These are phyloP conservation scores for Seira sanloemensis DNA, from an alignment of 2,888 invertebrate species.

Conservation along the genomic window DNA sequence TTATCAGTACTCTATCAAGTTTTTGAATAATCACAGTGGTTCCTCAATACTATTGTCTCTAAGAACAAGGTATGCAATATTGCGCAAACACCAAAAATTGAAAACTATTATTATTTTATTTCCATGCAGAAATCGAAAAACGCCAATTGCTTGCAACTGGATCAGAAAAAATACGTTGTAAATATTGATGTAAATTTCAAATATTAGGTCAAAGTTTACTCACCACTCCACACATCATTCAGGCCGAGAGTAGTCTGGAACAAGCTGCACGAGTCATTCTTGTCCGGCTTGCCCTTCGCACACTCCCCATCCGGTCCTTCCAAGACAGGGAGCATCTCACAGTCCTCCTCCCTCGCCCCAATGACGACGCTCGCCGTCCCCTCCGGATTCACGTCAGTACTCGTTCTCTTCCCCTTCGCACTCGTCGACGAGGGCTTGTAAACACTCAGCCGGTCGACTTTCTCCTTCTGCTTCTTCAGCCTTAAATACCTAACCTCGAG, in stretches of 20 bases:
- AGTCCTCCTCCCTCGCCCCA: conserved; percentile 17
- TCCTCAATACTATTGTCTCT: too few relatives aligned
- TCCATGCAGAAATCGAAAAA: too few relatives aligned
- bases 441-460: conserved; percentile 6
- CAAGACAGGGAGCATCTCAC: conserved; percentile 38
- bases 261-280: conserved; percentile 33
- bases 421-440: conserved; percentile 3
- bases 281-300: conserved; percentile 61
- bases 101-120: too few relatives aligned
- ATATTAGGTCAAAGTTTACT: not conserved
- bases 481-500: conserved; percentile 7
- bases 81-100: too few relatives aligned
- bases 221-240: conserved; percentile 30
- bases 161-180: not conserved
- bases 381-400: conserved; percentile 27
- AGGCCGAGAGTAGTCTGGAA: conserved; percentile 33
- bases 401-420: not conserved
- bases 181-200: not conserved
- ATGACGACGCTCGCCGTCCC: conserved; percentile 15
- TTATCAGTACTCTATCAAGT: too few relatives aligned
- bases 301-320: conserved; percentile 51
- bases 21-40: too few relatives aligned
- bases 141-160: too few relatives aligned
- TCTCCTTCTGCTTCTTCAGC: conserved; percentile 34
- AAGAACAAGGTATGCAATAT: too few relatives aligned